Conservation (phyloP, 2,113 vertebrate genomes). For the Damaliscus lunatus region DNA sequence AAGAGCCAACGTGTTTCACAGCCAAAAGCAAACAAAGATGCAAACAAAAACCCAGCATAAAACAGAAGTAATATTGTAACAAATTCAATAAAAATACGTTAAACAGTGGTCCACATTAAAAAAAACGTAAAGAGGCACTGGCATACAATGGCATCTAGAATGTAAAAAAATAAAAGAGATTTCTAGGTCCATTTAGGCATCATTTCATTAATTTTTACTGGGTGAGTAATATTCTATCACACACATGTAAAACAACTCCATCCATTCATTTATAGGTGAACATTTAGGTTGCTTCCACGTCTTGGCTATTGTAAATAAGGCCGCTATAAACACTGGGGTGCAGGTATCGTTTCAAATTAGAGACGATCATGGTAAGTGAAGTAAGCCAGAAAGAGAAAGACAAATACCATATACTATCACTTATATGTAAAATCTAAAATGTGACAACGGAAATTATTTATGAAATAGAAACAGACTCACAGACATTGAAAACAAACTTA, state of each 20-base stretch:
- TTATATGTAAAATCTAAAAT: neutral
- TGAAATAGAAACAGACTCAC: neutral
- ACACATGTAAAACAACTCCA: neutral
- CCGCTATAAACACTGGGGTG: neutral
- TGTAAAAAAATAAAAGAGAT: neutral
- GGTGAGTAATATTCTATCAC: neutral
- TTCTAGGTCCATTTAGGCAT: neutral
- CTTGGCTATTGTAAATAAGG: neutral
- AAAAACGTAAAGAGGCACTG: neutral
- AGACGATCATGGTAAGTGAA: neutral
- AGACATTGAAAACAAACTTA: neutral
- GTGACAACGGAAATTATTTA: neutral
- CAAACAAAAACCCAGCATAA: neutral
- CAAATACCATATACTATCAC: neutral
- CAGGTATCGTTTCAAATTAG: neutral
- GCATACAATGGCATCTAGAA: neutral
- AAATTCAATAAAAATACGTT: neutral
- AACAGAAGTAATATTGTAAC: neutral
- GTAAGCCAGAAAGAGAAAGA: neutral
- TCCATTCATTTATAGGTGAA: neutral
- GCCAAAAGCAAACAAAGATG: neutral
- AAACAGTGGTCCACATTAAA: neutral
- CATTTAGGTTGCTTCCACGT: neutral
- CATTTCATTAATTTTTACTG: neutral
- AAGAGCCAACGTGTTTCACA: neutral